These are phyloP conservation scores for Astreopora myriophthalma DNA, from an alignment of 64 coral and sea anemone species.

Conservation along the genomic window DNA sequence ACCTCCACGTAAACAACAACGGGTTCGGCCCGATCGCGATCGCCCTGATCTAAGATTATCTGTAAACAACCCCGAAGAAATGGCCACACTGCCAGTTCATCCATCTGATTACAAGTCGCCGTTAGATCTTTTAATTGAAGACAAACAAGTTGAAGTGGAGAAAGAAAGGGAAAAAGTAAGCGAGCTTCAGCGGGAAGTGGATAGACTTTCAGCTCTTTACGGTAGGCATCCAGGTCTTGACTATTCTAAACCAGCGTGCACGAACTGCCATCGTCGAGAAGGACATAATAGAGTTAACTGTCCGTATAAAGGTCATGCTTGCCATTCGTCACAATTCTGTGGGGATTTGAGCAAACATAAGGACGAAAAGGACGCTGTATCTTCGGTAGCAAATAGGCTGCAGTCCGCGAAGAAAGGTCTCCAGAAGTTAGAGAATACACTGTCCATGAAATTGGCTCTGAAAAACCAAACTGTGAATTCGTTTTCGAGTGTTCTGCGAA, in stretches of 20 bases:
- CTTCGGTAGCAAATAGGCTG: background rate
- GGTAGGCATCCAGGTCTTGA: background rate
- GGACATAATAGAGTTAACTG: constrained; percentile 26
- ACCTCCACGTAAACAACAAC: constrained; percentile 17
- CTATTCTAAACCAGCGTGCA: constrained; percentile 21
- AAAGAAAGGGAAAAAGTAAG: constrained; percentile 8
- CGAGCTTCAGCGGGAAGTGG: background rate
- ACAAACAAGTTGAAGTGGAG: constrained; percentile 12
- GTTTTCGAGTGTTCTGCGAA: background rate
- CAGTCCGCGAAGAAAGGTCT: background rate
- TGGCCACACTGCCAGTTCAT: background rate
- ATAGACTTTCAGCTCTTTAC: constrained; percentile 17
- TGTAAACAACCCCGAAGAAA: background rate
- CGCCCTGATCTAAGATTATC: too few species aligned
- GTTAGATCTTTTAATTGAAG: constrained; percentile 50
- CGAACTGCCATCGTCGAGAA: background rate
- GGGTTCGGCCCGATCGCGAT: background rate
- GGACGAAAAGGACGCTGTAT: constrained; percentile 4
- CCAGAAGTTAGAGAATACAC: background rate
- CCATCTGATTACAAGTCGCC: background rate
- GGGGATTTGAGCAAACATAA: constrained; percentile 12
- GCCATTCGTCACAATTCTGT: background rate
- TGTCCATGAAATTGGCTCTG: background rate
- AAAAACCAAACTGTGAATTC: constrained; percentile 11
- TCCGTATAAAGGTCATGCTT: constrained; percentile 11